Conservation (phyloP, 2,888 invertebrate species). For the Lordiphosa fenestrarum region DNA sequence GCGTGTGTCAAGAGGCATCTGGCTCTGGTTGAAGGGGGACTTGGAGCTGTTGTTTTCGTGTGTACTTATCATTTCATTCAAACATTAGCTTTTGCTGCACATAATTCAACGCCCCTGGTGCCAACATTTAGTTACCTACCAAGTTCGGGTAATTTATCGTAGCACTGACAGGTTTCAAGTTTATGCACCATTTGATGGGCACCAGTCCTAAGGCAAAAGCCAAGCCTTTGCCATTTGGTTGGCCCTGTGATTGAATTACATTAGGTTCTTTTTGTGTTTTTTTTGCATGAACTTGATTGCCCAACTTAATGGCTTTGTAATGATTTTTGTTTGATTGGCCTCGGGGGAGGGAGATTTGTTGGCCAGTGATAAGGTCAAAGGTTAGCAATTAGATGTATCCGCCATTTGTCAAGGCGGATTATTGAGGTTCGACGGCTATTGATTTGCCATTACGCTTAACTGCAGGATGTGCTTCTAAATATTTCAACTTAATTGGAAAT, state of each 20-base stretch:
- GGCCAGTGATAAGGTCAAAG: constrained; percentile 38
- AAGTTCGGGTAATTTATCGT: constrained; percentile 3
- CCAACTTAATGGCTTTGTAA: constrained; percentile 63
- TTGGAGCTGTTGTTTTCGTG: constrained; percentile 6
- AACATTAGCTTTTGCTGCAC: constrained; percentile 11
- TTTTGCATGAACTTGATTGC: constrained; percentile 56
- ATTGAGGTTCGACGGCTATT: neutral
- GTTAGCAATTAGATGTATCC: constrained; percentile 21
- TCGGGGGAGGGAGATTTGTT: constrained; percentile 22
- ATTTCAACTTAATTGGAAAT: constrained; percentile 33
- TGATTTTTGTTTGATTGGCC: constrained; percentile 48
- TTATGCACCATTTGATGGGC: constrained; percentile 2
- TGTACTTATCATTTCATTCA: constrained; percentile 45
- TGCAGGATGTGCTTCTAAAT: neutral
- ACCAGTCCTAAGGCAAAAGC: constrained; percentile 8
- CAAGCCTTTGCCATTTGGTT: constrained; percentile 19
- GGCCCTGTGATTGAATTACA: constrained; percentile 46
- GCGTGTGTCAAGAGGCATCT: neutral
- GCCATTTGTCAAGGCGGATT: constrained; percentile 12
- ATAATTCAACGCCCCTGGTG: neutral
- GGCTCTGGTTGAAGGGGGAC: neutral
- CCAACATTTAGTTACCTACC: constrained; percentile 32
- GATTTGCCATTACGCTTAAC: neutral
- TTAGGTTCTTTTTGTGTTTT: constrained; percentile 18
- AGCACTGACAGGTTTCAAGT: constrained; percentile 10